These are phyloP conservation scores for Hydraecia micacea DNA, from an alignment of 2,888 invertebrate species.

Conservation along the genomic window DNA sequence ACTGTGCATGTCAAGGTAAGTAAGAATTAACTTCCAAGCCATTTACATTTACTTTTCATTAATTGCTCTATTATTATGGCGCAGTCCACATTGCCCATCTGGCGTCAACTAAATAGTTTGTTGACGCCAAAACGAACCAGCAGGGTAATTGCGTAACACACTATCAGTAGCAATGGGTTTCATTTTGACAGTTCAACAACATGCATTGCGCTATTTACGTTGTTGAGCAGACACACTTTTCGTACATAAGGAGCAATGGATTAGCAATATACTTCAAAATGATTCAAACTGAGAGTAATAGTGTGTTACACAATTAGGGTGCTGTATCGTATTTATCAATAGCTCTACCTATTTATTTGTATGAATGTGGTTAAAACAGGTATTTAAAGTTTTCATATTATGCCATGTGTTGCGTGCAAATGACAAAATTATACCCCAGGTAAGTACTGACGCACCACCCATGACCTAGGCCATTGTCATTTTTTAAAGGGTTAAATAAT, in stretches of 20 bases:
- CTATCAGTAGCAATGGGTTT: too few relatives aligned
- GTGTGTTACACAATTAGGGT: too few relatives aligned
- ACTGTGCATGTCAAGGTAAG: not conserved
- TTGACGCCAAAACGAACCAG: not conserved
- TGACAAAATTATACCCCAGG: not conserved
- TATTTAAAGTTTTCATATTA: not conserved
- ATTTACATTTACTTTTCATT: not conserved
- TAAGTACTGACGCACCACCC: not conserved
- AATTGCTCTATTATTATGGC: not conserved
- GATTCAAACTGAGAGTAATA: too few relatives aligned
- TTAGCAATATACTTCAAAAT: too few relatives aligned
- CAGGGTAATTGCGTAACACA: too few relatives aligned
- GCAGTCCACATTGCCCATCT: not conserved
- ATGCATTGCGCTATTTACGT: too few relatives aligned
- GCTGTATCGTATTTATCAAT: not conserved
- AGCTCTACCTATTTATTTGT: not conserved
- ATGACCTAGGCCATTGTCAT: not conserved
- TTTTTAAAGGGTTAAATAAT: not conserved
- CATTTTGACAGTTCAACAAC: too few relatives aligned
- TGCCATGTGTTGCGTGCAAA: not conserved
- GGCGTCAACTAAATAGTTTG: not conserved
- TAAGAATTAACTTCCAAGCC: not conserved
- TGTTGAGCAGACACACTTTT: too few relatives aligned
- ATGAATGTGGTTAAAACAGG: not conserved
- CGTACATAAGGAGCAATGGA: too few relatives aligned